Conservation (phyloP, 1,140 invertebrate species). For the Parapsyche elsis region DNA sequence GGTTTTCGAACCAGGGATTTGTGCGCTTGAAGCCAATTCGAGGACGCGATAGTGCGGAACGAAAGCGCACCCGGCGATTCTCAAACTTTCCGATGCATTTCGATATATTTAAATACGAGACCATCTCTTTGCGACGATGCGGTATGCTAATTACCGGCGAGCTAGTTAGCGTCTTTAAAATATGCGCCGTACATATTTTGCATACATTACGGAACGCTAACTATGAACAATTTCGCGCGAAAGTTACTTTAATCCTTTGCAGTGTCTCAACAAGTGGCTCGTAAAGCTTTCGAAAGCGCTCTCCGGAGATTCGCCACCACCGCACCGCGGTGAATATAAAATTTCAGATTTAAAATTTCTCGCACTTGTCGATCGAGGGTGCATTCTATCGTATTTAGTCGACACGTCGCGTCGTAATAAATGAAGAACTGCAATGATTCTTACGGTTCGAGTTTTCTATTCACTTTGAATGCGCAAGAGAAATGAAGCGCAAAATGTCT, state of each 20-base stretch:
- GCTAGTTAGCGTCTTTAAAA: background rate
- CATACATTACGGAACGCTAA: background rate
- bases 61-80: background rate
- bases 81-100: background rate
- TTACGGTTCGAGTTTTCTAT: too few species aligned
- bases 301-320: background rate
- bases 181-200: background rate
- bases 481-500: slow-evolving; percentile 38
- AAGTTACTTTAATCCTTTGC: background rate
- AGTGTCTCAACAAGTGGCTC: slow-evolving; percentile 6
- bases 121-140: too few species aligned
- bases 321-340: too few species aligned
- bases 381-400: too few species aligned
- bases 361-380: too few species aligned
- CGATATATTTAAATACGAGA: slow-evolving; percentile 1
- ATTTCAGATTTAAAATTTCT: too few species aligned
- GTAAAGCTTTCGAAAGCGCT: background rate
- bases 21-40: background rate
- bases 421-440: too few species aligned
- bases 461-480: background rate
- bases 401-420: too few species aligned
- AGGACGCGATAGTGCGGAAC: slow-evolving; percentile 22
- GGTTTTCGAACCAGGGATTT: slow-evolving; percentile 23
- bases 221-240: background rate
- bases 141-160: slow-evolving; percentile 22